These are phyloP conservation scores for Paedocypris sp. DNA, from an alignment of 2,113 vertebrate genomes.

Conservation along the genomic window DNA sequence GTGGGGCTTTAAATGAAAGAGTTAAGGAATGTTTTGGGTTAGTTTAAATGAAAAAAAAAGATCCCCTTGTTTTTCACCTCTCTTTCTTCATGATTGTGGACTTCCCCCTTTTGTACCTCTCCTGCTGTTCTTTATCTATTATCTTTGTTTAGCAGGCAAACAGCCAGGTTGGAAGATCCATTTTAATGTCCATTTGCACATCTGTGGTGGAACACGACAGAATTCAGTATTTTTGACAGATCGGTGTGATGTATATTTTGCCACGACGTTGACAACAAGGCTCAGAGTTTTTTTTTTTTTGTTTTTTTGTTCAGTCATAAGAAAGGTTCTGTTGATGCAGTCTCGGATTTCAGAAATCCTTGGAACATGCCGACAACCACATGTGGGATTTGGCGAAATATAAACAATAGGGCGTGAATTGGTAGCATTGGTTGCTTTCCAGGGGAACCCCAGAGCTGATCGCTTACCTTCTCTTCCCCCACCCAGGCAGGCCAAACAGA, in stretches of 20 bases:
- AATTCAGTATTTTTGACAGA: too few species aligned
- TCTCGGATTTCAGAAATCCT: constrained; percentile 3
- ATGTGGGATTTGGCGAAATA: constrained; percentile 13
- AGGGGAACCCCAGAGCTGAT: constrained; percentile 20
- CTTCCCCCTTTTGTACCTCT: constrained; percentile 32
- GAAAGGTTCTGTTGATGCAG: background rate
- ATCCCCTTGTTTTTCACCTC: constrained; percentile 10
- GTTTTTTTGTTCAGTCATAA: too few species aligned
- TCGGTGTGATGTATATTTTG: too few species aligned
- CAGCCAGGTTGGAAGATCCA: constrained; percentile 50
- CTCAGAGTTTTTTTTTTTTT: too few species aligned
- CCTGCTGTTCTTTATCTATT: constrained; percentile 39
- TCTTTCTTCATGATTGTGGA: constrained; percentile 22
- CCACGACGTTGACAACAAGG: too few species aligned
- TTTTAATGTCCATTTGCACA: constrained; percentile 46
- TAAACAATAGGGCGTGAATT: constrained; percentile 17
- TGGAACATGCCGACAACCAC: constrained; percentile 1
- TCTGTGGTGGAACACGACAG: constrained; percentile 1
- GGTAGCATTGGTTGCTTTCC: background rate
- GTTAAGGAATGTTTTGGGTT: too few species aligned
- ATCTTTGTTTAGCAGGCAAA: constrained; percentile 62
- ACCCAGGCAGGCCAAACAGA: constrained; percentile 78
- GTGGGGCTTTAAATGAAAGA: too few species aligned
- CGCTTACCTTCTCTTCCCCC: constrained; percentile 2
- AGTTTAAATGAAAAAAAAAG: too few species aligned